These are phyloP conservation scores for Indicator indicator DNA, from an alignment of 2,113 vertebrate genomes.

Conservation along the genomic window DNA sequence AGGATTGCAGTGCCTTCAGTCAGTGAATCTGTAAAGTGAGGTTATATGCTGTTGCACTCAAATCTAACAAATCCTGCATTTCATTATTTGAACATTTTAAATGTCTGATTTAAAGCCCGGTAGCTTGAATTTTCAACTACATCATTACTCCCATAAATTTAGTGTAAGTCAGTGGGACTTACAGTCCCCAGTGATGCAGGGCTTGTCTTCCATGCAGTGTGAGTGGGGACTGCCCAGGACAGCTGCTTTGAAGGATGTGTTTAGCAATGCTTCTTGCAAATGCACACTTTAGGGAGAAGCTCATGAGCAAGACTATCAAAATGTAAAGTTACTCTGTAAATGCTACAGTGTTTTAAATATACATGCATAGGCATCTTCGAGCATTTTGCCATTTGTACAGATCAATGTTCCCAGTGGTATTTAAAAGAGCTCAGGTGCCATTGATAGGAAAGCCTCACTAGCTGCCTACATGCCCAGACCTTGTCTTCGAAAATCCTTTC, in stretches of 20 bases:
- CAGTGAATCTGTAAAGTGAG: not conserved
- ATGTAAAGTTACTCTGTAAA: not conserved
- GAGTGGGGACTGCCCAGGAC: not conserved
- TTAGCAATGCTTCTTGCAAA: not conserved
- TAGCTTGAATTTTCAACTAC: not conserved
- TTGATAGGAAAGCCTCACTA: not conserved
- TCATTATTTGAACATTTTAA: not conserved
- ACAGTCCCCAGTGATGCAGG: not conserved
- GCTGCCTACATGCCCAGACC: not conserved
- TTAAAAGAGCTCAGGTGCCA: not conserved
- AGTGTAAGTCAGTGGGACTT: not conserved
- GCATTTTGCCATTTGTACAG: not conserved
- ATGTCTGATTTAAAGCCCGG: not conserved
- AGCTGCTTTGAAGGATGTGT: rapidly evolving
- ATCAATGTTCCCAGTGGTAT: not conserved
- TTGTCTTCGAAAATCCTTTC: not conserved
- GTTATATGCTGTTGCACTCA: not conserved
- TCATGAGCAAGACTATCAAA: not conserved
- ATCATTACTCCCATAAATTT: not conserved
- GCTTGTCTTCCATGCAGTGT: not conserved
- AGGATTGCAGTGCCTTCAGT: not conserved
- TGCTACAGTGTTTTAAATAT: not conserved
- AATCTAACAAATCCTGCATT: not conserved
- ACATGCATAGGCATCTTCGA: not conserved
- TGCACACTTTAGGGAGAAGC: not conserved